Base-by-base conservation (phyloP, 2,888 invertebrate species). In the Pinctada fucata region DNA sequence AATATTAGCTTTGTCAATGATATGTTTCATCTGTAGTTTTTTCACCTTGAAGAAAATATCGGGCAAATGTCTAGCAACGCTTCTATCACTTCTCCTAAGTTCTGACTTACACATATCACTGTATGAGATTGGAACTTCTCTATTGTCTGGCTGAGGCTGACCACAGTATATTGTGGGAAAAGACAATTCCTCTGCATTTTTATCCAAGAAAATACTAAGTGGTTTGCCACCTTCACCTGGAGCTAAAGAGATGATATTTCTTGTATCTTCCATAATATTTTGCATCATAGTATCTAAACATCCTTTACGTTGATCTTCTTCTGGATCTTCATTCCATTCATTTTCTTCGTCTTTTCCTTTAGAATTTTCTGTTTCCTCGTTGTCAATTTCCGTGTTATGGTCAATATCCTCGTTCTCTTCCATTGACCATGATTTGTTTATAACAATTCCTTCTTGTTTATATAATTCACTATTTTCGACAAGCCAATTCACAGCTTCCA, bases 41-140 rank as follows among this genome's bases (percentile, higher is more conserved):
- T 81, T 84, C 3, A 73, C 69, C 73, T 83, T 81, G 49, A 82
- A 84, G 74, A 84, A 84, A 2, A 84, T 13, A 64, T 82, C 82
- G 76, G 72, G 72, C 13, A 82, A 67, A 16, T 3, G 64, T 2
- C 4, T 10, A 67, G 82, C 80, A 63, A 66, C 74, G 64, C 80
- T 50, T 71, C 82, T 75, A 50, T 83, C 84, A 16, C 13, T 8
- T 51, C 74, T 68, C 67, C 79, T 75, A 13, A 74, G 52, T 67
- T 79, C 79, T 8, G 74, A 52, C 67, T 79, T 79, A 10, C 65
- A 64, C 8, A 79, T 58, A 58, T 79, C 79, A 49, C 71, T 49
- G 71, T 80, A 82, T 3, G 76, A 66, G 2, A 84, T 72, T 4
- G 6, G 52, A 5, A 82, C 81, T 31, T 48, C 48, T 71, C 78